Percentiles rank a stretch among this genome's conserved stretches.
These are phyloP conservation scores for Botrylloides violaceus DNA, from an alignment of 23 tunicate species.

Conservation along the genomic window DNA sequence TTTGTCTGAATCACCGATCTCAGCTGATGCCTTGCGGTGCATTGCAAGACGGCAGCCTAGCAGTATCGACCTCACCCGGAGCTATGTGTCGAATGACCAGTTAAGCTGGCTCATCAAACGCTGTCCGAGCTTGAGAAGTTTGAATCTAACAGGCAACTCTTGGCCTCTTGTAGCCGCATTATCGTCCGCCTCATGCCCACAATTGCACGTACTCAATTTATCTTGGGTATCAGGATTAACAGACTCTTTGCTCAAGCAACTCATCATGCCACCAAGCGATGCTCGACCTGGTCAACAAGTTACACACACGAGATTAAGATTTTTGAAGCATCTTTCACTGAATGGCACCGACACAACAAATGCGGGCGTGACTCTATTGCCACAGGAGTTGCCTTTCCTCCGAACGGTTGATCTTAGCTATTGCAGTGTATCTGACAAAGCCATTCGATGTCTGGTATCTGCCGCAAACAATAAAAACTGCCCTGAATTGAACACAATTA, in stretches of 20 bases:
- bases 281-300: slow-evolving; percentile 68
- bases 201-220: slow-evolving; percentile 44
- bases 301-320: slow-evolving; percentile 45
- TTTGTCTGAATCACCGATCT: slow-evolving; percentile 35
- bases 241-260: slow-evolving; percentile 56
- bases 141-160: slow-evolving; percentile 52
- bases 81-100: slow-evolving; percentile 62
- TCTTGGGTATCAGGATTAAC: slow-evolving; percentile 69
- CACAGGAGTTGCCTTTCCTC: slow-evolving; percentile 35
- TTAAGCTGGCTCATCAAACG: slow-evolving; percentile 69
- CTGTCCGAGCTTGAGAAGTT: slow-evolving; percentile 47
- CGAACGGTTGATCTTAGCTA: slow-evolving; percentile 51
- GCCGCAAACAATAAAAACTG: slow-evolving; percentile 15
- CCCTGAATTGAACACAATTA: slow-evolving; percentile 16
- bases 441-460: slow-evolving; percentile 28
- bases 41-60: slow-evolving; percentile 53
- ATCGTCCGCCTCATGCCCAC: slow-evolving; percentile 64
- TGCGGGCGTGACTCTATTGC: slow-evolving; percentile 40
- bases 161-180: slow-evolving; percentile 80
- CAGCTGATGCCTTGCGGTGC: slow-evolving; percentile 34
- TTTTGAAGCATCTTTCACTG: slow-evolving; percentile 37
- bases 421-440: slow-evolving; percentile 49
- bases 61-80: slow-evolving; percentile 48
- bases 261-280: slow-evolving; percentile 54
- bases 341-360: slow-evolving; percentile 61